Base-by-base conservation (phyloP, 2,888 invertebrate genomes). In the Pristionchus maxplancki region DNA sequence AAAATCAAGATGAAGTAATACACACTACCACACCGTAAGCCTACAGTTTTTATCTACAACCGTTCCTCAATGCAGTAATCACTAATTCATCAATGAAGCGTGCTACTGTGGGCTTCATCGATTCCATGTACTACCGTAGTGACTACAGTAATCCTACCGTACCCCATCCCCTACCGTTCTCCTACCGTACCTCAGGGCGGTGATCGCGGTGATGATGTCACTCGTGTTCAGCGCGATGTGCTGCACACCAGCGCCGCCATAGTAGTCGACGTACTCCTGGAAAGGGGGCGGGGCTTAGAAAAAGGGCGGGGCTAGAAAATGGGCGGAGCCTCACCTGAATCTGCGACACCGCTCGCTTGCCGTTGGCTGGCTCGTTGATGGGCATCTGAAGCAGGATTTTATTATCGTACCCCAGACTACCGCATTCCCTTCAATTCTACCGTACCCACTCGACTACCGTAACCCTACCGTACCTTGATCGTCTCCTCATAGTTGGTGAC, bases 401-500 rank as follows among this genome's bases (percentile, higher is more conserved):
- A 97, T 44, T 58, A 24, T 20, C 15, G 20, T 44, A 44, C 44
- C 44, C 11, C 44, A 44, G 6, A 3, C 64, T 67, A 67, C 64
- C 64, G 34, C 31, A 31, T 20, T 17, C 31, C 28, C n/a, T 2
- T n/a, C 15, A 28, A 62, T n/a, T 1, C 24, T 62, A 58, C 58
- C 58, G 58, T 20, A 58, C 9, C 58, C 58, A 20, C 1, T 62
- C 62, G n/a, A 50, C 20, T 58, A 6, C 58, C 24, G 58, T 58
- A 58, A 20, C 8, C 58, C 31, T 17, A 13, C 44, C 58, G 8
- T 78, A 78, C 78, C 78, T 94, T 98, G 11, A 99, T 97, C 0
- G 97, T 98, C 95, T 99, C 99, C 95, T 99, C 98, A 96, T 97
- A 98, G 95, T 99, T 99, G 1, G 97, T 97, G 96, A 99, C 97